Evolutionary conservation across 2,888 invertebrate species (phyloP).

Genomic region (Ferdinandea cuprea): DNA sequence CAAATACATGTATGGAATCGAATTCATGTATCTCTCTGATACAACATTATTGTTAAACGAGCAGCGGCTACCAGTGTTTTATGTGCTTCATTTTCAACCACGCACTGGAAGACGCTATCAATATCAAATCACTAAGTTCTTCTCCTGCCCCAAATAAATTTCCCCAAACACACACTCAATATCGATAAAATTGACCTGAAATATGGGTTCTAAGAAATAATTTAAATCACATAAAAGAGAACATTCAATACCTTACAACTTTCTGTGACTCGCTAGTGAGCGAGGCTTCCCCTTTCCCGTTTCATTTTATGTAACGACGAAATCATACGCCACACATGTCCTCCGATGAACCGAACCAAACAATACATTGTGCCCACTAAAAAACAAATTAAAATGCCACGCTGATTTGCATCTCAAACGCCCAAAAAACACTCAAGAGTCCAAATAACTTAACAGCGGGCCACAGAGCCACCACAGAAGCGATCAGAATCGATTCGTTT

Average conservation of each 20-base stretch:
- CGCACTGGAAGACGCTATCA: conserved; percentile 44
- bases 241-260: conserved; percentile 68
- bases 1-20: conserved; percentile 24
- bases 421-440: conserved; percentile 53
- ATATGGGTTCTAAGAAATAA: conserved; percentile 72
- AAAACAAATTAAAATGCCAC: conserved; percentile 74
- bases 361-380: conserved; percentile 66
- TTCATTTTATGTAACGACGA: conserved; percentile 1
- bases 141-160: conserved; percentile 46
- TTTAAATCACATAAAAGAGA: conserved; percentile 70
- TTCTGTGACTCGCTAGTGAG: conserved; percentile 39
- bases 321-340: conserved; percentile 61
- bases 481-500: conserved; percentile 67
- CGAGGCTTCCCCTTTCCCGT: neutral
- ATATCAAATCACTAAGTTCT: conserved; percentile 64
- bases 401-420: conserved; percentile 72
- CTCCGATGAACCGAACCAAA: conserved; percentile 55
- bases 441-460: conserved; percentile 67
- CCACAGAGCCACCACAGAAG: conserved; percentile 59
- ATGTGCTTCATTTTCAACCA: conserved; percentile 56
- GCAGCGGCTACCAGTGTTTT: conserved; percentile 72
- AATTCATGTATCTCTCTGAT: conserved; percentile 43
- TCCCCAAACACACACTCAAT: conserved; percentile 52
- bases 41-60: conserved; percentile 44
- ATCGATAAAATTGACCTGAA: conserved; percentile 73